phyloP scores from a whole-genome alignment of 2,888 invertebrate species.

The Dendrolimus pini region DNA sequence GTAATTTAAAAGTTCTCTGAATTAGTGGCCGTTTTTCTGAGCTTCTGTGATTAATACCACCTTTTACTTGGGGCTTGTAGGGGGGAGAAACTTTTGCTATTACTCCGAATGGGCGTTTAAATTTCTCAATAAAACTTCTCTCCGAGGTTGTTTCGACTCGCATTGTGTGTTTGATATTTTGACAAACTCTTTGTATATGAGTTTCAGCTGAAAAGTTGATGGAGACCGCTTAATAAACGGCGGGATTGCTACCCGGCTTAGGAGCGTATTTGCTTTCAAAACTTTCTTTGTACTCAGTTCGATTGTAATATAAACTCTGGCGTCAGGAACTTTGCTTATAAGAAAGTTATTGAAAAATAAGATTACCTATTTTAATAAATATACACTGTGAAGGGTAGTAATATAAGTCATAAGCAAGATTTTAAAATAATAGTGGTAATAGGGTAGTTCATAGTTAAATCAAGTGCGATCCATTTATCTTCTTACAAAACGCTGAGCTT shows the following conservation, averaged over 20 bases:
- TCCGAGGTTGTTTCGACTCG: constrained; percentile 25
- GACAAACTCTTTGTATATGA: constrained; percentile 37
- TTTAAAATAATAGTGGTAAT: no score
- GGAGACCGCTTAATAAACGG: constrained; percentile 37
- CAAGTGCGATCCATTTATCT: no score
- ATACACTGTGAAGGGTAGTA: no score
- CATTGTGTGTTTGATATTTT: constrained; percentile 52
- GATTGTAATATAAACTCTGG: neutral
- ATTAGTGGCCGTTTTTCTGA: constrained; percentile 36
- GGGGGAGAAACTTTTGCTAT: constrained; percentile 45
- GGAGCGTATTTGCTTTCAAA: neutral
- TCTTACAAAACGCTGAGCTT: no score
- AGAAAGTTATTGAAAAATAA: no score
- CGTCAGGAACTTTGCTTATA: no score
- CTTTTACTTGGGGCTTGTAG: constrained; percentile 19
- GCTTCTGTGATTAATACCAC: constrained; percentile 37
- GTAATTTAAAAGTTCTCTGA: constrained; percentile 39
- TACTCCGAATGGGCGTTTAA: constrained; percentile 55
- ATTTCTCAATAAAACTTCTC: constrained; percentile 56
- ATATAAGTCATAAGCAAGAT: no score
- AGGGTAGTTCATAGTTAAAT: no score
- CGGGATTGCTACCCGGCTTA: constrained; percentile 11
- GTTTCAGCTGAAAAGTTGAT: constrained; percentile 25
- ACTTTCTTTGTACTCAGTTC: neutral
- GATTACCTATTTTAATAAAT: no score